Evolutionary conservation across 2,113 vertebrate genomes (phyloP).

Genomic region (Actinemys pallida): DNA sequence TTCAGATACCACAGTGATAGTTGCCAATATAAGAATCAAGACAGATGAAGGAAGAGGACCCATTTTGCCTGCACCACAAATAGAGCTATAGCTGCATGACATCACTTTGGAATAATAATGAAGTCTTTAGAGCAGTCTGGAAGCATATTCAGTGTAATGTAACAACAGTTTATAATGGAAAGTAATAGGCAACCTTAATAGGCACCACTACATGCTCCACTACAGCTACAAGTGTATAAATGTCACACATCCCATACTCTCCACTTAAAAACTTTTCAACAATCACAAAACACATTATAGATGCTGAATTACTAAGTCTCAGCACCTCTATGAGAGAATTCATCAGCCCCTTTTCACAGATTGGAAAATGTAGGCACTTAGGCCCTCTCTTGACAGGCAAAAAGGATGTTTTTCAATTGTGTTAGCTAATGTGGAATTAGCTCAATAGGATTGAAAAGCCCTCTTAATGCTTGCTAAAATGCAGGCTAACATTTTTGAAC

Average conservation of each 20-base stretch:
- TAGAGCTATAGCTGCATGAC: background rate
- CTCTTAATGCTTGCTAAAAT: rapidly evolving
- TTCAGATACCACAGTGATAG: rapidly evolving
- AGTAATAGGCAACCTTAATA: background rate
- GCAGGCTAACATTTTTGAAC: background rate
- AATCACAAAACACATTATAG: background rate
- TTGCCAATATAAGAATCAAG: background rate
- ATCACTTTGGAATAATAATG: background rate
- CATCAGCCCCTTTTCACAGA: background rate
- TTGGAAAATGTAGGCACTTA: background rate
- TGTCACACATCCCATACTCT: background rate
- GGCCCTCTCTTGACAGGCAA: background rate
- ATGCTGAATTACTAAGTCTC: background rate
- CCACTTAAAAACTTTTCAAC: background rate
- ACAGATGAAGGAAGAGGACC: rapidly evolving
- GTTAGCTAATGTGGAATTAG: background rate
- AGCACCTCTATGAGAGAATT: background rate
- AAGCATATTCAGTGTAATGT: background rate
- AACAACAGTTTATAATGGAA: background rate
- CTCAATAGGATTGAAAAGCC: background rate
- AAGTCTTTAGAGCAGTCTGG: background rate
- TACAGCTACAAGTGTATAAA: background rate
- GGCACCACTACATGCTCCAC: background rate
- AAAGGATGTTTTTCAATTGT: background rate
- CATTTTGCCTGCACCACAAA: background rate